Conservation (phyloP, 1,140 invertebrate genomes). For the Leptinotarsa texana region DNA sequence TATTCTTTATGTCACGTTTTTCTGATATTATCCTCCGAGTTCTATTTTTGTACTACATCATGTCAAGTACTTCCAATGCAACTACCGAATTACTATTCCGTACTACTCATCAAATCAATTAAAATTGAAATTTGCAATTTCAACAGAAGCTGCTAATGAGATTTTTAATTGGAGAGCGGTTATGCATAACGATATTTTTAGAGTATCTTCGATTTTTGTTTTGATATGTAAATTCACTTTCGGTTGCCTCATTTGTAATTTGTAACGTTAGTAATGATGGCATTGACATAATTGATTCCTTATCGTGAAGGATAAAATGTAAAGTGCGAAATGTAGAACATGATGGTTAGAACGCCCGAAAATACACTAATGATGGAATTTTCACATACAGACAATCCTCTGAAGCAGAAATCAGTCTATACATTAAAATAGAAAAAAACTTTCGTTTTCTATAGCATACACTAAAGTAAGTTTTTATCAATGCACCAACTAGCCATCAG, state of each 20-base stretch:
- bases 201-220: neutral
- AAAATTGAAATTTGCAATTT: neutral
- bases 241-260: neutral
- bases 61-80: neutral
- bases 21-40: no score
- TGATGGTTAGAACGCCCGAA: neutral
- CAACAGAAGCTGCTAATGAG: neutral
- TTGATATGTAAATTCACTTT: neutral
- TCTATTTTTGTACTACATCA: no score
- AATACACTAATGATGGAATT: no score
- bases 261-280: neutral
- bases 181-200: neutral
- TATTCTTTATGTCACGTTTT: no score
- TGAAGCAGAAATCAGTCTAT: no score
- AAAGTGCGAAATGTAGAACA: neutral
- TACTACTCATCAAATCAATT: neutral
- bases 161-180: slow-evolving; percentile 1
- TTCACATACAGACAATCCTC: no score
- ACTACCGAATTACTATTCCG: neutral
- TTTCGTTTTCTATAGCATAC: no score
- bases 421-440: no score
- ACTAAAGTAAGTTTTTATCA: no score
- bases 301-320: neutral
- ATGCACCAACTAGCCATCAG: no score
- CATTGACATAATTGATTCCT: slow-evolving; percentile 2